phyloP scores from a whole-genome alignment of 1,140 invertebrate species.

The Sarcophaga bullata region DNA sequence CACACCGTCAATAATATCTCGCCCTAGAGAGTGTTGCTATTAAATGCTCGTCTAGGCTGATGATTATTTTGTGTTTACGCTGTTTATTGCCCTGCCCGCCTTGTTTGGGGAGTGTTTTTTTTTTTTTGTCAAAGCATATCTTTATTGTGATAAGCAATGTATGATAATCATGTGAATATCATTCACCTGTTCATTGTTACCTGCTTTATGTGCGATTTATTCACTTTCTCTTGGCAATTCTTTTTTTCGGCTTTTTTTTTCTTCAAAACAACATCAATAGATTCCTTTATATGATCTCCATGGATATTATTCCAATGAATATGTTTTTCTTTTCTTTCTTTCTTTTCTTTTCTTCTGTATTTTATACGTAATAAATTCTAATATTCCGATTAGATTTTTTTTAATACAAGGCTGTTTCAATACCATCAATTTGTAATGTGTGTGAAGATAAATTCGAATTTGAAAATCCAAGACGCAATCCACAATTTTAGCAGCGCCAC shows the following conservation, averaged over 20 bases:
- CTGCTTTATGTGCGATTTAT: not conserved
- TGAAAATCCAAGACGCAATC: no score
- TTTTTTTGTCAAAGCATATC: slow-evolving; percentile 37
- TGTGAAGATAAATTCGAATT: no score
- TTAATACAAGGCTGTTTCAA: no score
- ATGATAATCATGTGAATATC: slow-evolving; percentile 33
- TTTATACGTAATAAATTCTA: no score
- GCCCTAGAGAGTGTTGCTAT: slow-evolving; percentile 18
- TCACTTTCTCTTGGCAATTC: not conserved
- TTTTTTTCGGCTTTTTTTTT: not conserved
- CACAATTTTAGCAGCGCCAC: no score
- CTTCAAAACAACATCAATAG: not conserved
- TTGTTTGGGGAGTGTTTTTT: slow-evolving; percentile 35
- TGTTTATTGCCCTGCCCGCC: not conserved
- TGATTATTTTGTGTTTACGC: not conserved
- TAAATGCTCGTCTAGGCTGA: not conserved
- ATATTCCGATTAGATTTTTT: no score
- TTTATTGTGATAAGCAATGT: slow-evolving; percentile 34
- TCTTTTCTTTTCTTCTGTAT: no score
- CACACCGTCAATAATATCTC: not conserved
- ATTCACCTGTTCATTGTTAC: slow-evolving; percentile 33
- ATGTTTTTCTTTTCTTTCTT: no score
- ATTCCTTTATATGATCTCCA: no score
- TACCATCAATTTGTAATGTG: no score
- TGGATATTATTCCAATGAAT: no score